Conservation (phyloP, 2,113 vertebrate species). For the Cromileptes altivelis region DNA sequence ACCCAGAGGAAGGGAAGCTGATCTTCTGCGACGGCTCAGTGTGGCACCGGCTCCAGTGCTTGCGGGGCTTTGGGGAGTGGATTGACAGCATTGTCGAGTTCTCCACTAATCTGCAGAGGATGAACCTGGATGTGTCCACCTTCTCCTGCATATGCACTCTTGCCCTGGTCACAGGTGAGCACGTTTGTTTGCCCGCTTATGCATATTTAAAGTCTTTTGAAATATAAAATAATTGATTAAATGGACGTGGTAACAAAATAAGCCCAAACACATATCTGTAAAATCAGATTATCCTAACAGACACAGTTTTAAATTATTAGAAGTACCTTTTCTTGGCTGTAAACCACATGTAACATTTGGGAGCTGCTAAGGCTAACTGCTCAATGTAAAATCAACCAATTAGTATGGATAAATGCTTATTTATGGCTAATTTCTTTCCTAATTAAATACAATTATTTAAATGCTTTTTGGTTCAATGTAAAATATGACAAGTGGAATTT, state of each 20-base stretch:
- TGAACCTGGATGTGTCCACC: constrained; percentile 95
- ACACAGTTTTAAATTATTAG: background rate
- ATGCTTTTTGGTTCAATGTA: too few species aligned
- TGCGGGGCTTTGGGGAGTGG: constrained; percentile 99
- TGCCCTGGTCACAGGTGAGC: constrained; percentile 95
- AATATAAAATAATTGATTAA: too few species aligned
- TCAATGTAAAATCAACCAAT: too few species aligned
- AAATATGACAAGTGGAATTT: too few species aligned
- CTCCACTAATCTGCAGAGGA: constrained; percentile 94
- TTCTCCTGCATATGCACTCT: constrained; percentile 97
- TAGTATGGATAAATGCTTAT: too few species aligned
- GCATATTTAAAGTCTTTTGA: background rate
- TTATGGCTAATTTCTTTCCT: too few species aligned
- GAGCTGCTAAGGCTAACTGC: background rate
- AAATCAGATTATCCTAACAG: background rate
- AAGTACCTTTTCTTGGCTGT: background rate
- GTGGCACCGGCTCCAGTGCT: constrained; percentile 94
- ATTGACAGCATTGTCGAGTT: constrained; percentile 97
- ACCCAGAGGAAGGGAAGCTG: constrained; percentile 94
- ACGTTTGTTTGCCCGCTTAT: background rate
- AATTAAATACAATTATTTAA: too few species aligned
- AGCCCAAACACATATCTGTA: background rate
- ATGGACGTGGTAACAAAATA: background rate
- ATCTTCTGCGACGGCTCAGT: constrained; percentile 98
- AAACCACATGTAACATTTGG: background rate